Evolutionary conservation across 2,113 vertebrate genomes (phyloP), one percentile per base, ranked within the genome.

Genomic region (Malaclemys terrapin): DNA sequence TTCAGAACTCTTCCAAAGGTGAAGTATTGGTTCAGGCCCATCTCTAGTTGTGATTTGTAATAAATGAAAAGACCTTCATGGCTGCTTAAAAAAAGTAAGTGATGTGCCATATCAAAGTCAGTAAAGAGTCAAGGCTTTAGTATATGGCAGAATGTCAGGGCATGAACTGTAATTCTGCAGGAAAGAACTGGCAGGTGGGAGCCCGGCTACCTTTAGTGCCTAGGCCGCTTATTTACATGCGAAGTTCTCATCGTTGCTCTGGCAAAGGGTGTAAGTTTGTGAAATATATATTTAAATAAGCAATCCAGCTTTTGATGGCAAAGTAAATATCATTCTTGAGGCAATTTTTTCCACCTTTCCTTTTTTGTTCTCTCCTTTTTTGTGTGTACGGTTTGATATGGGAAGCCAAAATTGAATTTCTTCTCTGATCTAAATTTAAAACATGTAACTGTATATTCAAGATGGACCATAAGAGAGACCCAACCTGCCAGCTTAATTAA

Each of bases 401-500:
- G 29, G 95, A 47, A 78, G 54, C 9, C 42, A 82, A 93, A 94
- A 84, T 93, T 22, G 14, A 91, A 93, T 96, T 95, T 89, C 50
- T 96, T 84, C n/a, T 82, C 52, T 90, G 69, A 81, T 88, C 96
- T 92, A 96, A 76, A 31, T 94, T 96, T 97, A 79, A n/a, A 76
- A 97, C 98, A 91, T 96, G 82, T 96, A 89, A 92, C 50, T 95
- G 12, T 88, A n/a, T 25, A 79, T 96, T 97, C 65, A 96, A 96
- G 89, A 96, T 91, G 31, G 78, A 94, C 91, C 80, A 76, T 90
- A 87, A 96, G 47, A 94, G 78, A 89, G 50, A 97, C 65, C 85
- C 31, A 98, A 95, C 76, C 90, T 96, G 92, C 92, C 95, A 97
- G 90, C 81, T 97, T 97, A 97, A 97, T 98, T 98, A 97, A 95